Evolutionary conservation across 1,140 invertebrate genomes (phyloP), one percentile per base, ranked within the genome.

Genomic region (Drosophila sechellia): DNA sequence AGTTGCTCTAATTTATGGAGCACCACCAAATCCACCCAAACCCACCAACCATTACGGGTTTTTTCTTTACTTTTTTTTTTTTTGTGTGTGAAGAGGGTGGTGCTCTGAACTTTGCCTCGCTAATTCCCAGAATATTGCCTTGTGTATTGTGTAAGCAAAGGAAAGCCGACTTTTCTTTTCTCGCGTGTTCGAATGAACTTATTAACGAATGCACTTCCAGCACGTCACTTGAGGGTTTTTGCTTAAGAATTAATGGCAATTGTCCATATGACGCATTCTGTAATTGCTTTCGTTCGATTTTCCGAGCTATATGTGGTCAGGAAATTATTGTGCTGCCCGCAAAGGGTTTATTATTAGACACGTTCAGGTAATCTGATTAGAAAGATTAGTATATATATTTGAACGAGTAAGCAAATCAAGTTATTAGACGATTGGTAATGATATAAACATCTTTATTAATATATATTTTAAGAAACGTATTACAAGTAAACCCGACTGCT

Each of bases 1-100:
- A 68, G 69, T 68, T 50, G 83, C 68, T 49, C 56, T 71, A 72
- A 86, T 86, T 86, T 86, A 87, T 87, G 75, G 49, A 55, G 55
- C 75, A 55, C 31, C 31, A 31, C 6, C 27, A 31, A 31, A 8
- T 31, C 45, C 53, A 17, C 20, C 40, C 40, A 49, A 48, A 54
- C 40, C 11, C 42, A 31, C 39, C 50, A 40, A 49, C 35, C 48
- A 31, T 20, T 53, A 65, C 53, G 34, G 69, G 69, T n/a, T 35
- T 52, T 53, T 13, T 40, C 17, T 17, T 17, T 17, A 17, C 37
- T 48, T 43, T 22, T 22, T 22, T 3, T 22, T 22, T 0, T 22
- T n/a, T n/a, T n/a, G n/a, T n/a, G n/a, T n/a, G 20, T 8, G 1
- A 0, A n/a, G 39, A 27, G 45, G 53, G 37, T 35, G 52, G 43